A percentile compares a stretch with the other conserved stretches of the same genome.
phyloP scores from a whole-genome alignment of 2,113 vertebrate species.

The Erinaceus europaeus region DNA sequence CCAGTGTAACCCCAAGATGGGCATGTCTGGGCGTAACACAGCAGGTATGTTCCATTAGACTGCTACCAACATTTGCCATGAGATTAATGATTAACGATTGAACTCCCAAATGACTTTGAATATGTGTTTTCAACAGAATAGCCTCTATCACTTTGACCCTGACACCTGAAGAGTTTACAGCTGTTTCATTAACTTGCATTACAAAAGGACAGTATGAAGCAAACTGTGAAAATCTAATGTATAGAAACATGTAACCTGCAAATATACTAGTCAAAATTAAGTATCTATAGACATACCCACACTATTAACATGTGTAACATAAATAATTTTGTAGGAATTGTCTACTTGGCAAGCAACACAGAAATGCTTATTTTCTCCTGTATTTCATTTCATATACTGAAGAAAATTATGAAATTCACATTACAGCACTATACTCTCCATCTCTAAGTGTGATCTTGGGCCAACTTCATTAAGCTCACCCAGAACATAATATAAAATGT shows the following conservation, averaged over 20 bases:
- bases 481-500: neutral
- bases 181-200: neutral
- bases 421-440: neutral
- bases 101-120: neutral
- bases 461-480: constrained; percentile 5
- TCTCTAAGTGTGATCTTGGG: neutral
- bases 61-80: constrained; percentile 13
- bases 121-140: constrained; percentile 54
- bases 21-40: neutral
- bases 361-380: neutral
- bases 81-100: constrained; percentile 19
- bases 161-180: neutral
- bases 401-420: constrained; percentile 21
- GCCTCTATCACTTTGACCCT: neutral
- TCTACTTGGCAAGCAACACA: neutral
- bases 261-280: neutral
- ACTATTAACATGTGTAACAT: constrained; percentile 5
- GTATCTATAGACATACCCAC: neutral
- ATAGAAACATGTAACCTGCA: neutral
- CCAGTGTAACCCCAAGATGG: neutral
- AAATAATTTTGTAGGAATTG: neutral
- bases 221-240: neutral
- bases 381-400: neutral
- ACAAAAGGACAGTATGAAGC: neutral
- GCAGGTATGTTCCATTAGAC: neutral